Base-by-base conservation (phyloP, 2,888 invertebrate species). In the Caenorhabditis virilis region DNA sequence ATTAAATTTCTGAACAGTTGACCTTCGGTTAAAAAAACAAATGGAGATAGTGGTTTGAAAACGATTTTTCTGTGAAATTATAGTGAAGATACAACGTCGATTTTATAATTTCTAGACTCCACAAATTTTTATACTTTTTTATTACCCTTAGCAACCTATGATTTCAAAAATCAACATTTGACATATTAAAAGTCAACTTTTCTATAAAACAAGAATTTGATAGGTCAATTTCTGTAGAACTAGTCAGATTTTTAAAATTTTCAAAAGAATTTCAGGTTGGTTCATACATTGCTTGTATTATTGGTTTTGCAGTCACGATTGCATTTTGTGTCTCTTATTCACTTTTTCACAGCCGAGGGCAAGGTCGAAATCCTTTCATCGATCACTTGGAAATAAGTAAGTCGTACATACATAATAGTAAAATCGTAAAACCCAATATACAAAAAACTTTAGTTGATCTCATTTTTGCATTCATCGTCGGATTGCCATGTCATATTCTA, bases 401-500 rank as follows among this genome's bases (percentile, higher is more conserved):
- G n/a, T n/a, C n/a, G n/a, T n/a, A n/a, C 11, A 36, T n/a, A n/a
- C n/a, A n/a, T n/a, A n/a, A n/a, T n/a, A n/a, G n/a, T n/a, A n/a
- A n/a, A n/a, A 30, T 9, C 30, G 6, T 9, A 30, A 30, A 30
- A 30, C 30, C 30, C 30, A 9, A 38, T 15, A 38, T 33, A 5
- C 16, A 5, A n/a, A 7, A 18, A 42, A 22, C 59, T 74, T 43
- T 54, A 75, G 75, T 70, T 33, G 76, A 76, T 42, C 50, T 76
- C 15, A 62, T 76, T 33, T 73, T 66, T 47, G 73, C 73, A 1
- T 70, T 76, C 48, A 15, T 76, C 33, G 57, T 76, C 25, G 76
- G 76, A 15, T 56, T 76, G 9, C 76, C 76, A 15, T 76, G 76
- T 45, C 76, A 76, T 43, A 56, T 72, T 26, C 23, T 69, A 9